Percentiles rank a stretch among this genome's conserved stretches.
phyloP scores from a whole-genome alignment of 2,888 invertebrate genomes.

The Scaptomyza reducta region DNA sequence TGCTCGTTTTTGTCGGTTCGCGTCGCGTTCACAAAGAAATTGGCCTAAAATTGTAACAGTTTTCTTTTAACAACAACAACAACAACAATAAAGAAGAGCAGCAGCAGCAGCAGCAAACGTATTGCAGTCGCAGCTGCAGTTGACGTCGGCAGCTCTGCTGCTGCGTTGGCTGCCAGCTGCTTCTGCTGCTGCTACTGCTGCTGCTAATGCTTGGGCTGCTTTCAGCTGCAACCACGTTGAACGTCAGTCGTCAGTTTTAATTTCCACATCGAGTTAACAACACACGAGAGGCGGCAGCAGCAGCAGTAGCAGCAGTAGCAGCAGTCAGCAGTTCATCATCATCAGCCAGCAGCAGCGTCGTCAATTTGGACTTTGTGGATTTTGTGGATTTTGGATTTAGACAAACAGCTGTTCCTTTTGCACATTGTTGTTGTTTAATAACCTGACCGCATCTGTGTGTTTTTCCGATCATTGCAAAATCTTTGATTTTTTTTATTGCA shows the following conservation, averaged over 20 bases:
- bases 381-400: conserved; percentile 53
- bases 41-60: conserved; percentile 79
- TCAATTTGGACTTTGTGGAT: conserved; percentile 29
- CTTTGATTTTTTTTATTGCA: conserved; percentile 31
- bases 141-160: conserved; percentile 30
- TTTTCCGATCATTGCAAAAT: conserved; percentile 35
- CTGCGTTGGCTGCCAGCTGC: conserved; percentile 30
- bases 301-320: conserved; percentile 18
- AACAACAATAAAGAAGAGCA: conserved; percentile 9
- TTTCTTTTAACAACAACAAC: conserved; percentile 61
- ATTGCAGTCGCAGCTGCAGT: conserved; percentile 50
- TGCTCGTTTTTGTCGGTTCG: conserved; percentile 33
- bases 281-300: conserved; percentile 53
- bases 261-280: conserved; percentile 84
- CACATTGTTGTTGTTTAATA: background rate
- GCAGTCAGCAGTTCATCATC: conserved; percentile 13
- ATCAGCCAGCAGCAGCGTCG: conserved; percentile 15
- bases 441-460: background rate
- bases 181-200: conserved; percentile 13
- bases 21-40: conserved; percentile 65
- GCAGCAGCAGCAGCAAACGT: conserved; percentile 10
- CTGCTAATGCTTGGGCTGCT: conserved; percentile 48
- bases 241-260: conserved; percentile 83
- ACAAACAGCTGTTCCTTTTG: conserved; percentile 37
- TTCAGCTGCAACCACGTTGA: conserved; percentile 62